Base-by-base conservation (phyloP, 2,888 invertebrate genomes). In the Panzeria rudis region DNA sequence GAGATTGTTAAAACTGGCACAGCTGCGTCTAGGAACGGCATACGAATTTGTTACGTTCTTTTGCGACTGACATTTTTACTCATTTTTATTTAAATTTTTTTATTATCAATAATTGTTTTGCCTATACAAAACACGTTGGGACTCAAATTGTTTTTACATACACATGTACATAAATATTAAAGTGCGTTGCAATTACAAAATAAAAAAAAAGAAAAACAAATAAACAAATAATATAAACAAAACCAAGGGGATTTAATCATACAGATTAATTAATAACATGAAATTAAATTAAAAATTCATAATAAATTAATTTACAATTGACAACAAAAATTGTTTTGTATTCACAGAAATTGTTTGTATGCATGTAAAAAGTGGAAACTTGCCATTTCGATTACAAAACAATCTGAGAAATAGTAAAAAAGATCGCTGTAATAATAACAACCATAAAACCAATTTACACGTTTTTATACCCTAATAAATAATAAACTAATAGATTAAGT, bases 291-390 rank as follows among this genome's bases (percentile, higher is more conserved):
- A 7, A 41, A 35, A 25, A 25, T 25, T 54, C 54, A 71, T 23
- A 75, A 75, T 32, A 44, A 56, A 52, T 25, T 38, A 38, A 4
- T 35, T 29, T 15, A 20, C 25, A 20, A 72, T 35, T 32, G 41
- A 29, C 44, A 11, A 56, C 29, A 71, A 44, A 41, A 56, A n/a
- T 17, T 54, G 1, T 9, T 61, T n/a, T 47, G 25, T 62, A 7
- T 75, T 75, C 17, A 52, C 13, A 20, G 15, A 17, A 59, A 32
- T 75, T 75, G 64, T 75, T 75, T 75, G 52, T n/a, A 64, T 75
- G 64, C 64, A 75, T 64, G 29, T 20, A 64, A 47, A 47, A 35
- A 47, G 35, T 62, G 32, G 35, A 73, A 64, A 62, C n/a, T 50
- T 61, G 23, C 50, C 50, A 35, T 61, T 50, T 50, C n/a, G 11